phyloP scores from a whole-genome alignment of 2,797 vertebrate genomes.

The Danio kyathit region DNA sequence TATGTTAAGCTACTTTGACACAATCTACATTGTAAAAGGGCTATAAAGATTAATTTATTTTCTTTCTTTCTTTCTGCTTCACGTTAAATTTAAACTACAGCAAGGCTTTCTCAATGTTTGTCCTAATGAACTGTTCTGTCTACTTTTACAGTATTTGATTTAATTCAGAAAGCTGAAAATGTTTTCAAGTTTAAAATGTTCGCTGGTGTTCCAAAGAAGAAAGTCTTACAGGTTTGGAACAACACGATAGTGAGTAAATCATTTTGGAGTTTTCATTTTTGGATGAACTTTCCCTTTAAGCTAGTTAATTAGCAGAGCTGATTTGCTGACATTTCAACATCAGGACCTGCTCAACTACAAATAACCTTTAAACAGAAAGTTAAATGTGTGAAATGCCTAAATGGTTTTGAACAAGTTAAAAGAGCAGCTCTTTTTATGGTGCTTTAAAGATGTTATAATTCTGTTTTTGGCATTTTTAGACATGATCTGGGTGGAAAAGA shows the following conservation, averaged over 20 bases:
- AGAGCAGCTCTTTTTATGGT: not conserved
- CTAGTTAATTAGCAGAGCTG: not conserved
- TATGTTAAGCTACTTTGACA: no score
- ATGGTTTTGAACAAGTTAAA: not conserved
- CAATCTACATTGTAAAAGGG: no score
- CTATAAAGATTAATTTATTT: no score
- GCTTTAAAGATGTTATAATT: not conserved
- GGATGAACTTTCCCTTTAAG: not conserved
- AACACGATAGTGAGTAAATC: not conserved
- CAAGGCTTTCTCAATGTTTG: no score
- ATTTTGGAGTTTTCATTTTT: not conserved
- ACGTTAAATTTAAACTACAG: no score
- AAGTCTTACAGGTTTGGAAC: not conserved
- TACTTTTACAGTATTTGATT: not conserved
- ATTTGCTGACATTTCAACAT: not conserved
- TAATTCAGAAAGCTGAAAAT: not conserved
- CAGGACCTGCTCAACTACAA: not conserved
- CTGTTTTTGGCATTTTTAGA: not conserved
- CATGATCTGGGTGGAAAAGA: not conserved
- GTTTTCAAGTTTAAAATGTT: not conserved
- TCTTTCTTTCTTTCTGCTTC: no score
- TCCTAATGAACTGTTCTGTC: no score
- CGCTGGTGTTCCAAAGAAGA: not conserved
- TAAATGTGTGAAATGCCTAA: not conserved
- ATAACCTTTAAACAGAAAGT: slow-evolving; percentile 1